Conservation (phyloP, 2,888 invertebrate genomes). For the Chaetoderma sp. region DNA sequence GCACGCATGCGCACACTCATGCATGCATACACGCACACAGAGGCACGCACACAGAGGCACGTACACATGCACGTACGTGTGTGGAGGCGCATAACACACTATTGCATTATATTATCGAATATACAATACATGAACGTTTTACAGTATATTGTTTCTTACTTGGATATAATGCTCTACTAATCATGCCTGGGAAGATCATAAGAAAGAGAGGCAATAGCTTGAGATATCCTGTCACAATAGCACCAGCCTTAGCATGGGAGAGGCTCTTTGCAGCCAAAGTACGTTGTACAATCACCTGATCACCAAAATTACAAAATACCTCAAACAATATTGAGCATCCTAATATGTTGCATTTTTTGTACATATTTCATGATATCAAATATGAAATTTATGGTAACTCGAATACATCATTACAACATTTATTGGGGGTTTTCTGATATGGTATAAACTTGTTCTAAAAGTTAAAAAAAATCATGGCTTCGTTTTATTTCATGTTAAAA, state of each 20-base stretch:
- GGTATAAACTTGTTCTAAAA: too few relatives aligned
- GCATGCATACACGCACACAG: background rate
- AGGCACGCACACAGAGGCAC: background rate
- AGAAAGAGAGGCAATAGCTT: constrained; percentile 71
- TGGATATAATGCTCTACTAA: constrained; percentile 69
- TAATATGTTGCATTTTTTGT: too few relatives aligned
- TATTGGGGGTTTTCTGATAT: too few relatives aligned
- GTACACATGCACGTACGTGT: background rate
- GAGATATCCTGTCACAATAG: constrained; percentile 70
- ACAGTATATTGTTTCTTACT: constrained; percentile 28
- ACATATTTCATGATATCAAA: too few relatives aligned
- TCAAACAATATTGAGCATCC: too few relatives aligned
- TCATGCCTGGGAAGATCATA: constrained; percentile 72
- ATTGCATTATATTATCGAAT: too few relatives aligned
- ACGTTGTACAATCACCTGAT: constrained; percentile 71
- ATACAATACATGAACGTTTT: too few relatives aligned
- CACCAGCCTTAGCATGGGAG: constrained; percentile 72
- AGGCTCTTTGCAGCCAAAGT: constrained; percentile 69
- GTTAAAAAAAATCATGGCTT: too few relatives aligned
- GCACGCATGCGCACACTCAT: background rate
- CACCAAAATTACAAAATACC: too few relatives aligned
- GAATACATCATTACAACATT: too few relatives aligned
- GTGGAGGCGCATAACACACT: constrained; percentile 2
- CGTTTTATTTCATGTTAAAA: too few relatives aligned
- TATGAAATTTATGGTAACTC: too few relatives aligned